Percentiles rank a stretch among this genome's conserved stretches.
phyloP scores from a whole-genome alignment of 2,888 invertebrate genomes.

The Amphipoea lucens region DNA sequence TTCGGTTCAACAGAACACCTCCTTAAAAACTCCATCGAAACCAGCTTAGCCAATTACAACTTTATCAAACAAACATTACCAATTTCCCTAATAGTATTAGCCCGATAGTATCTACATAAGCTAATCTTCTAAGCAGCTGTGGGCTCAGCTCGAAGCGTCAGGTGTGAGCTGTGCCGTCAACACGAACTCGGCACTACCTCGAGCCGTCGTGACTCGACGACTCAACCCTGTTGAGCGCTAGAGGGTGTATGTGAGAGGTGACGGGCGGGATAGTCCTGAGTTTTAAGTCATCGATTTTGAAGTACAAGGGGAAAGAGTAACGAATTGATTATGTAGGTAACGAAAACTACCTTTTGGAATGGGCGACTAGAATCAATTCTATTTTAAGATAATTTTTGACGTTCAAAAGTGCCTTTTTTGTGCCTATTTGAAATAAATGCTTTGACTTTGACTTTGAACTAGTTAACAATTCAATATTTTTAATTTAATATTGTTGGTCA shows the following conservation, averaged over 20 bases:
- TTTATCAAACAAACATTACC: neutral
- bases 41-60: neutral
- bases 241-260: neutral
- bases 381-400: too few species aligned
- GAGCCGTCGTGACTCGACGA: slow-evolving; percentile 63
- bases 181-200: slow-evolving; percentile 36
- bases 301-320: neutral
- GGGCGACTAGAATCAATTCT: too few species aligned
- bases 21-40: neutral
- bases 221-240: slow-evolving; percentile 82
- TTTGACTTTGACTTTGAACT: neutral
- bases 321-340: neutral
- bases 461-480: neutral
- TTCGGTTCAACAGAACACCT: neutral
- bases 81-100: slow-evolving; percentile 23
- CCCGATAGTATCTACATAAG: slow-evolving; percentile 22
- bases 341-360: too few species aligned
- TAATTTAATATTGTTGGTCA: neutral
- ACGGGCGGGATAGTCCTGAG: slow-evolving; percentile 19
- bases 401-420: too few species aligned
- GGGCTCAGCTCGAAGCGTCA: slow-evolving; percentile 46
- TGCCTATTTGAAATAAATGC: too few species aligned
- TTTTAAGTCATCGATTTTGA: neutral
- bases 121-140: slow-evolving; percentile 46
- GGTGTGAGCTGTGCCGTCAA: slow-evolving; percentile 52